Evolutionary conservation across 1,140 invertebrate species (phyloP), one percentile per base, ranked within the genome.

Genomic region (Rhyacophila brunnea): DNA sequence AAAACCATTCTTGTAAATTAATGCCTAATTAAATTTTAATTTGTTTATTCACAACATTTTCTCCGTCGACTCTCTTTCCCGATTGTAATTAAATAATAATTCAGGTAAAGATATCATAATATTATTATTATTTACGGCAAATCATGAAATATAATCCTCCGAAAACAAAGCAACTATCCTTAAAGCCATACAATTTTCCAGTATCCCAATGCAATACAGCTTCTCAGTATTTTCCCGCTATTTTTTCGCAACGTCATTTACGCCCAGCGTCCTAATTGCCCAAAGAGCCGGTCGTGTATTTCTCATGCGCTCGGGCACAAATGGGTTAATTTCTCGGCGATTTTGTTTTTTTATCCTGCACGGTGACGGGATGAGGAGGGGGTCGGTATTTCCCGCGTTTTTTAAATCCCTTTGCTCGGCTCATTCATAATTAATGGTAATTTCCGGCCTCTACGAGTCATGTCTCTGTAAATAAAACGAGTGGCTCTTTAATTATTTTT

Each of bases 351-450:
- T 56, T 60, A 54, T 46, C 18, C 53, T 9, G 53, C 38, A n/a
- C n/a, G n/a, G n/a, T n/a, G n/a, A n/a, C n/a, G n/a, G n/a, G n/a
- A n/a, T n/a, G n/a, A n/a, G n/a, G n/a, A n/a, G 53, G 46, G 23
- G 23, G 23, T 9, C n/a, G n/a, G 17, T 35, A 44, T 61, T 57
- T 62, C 48, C 54, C 18, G 54, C 42, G 32, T 13, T 57, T 57
- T 62, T 62, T 53, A 58, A 58, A 62, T 62, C 54, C 49, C 54
- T 57, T 53, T 62, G 40, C 54, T 34, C 28, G 34, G 20, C 35
- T 36, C 50, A 54, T 45, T 53, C 55, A 62, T 62, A 62, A 62
- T 62, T 62, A 58, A 62, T 47, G 49, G 48, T 48, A 62, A 62
- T 58, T 58, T 62, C 60, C 60, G 53, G 54, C 46, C 9, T 40